phyloP scores from a whole-genome alignment of 1,140 invertebrate species.

The Ylistrum balloti region DNA sequence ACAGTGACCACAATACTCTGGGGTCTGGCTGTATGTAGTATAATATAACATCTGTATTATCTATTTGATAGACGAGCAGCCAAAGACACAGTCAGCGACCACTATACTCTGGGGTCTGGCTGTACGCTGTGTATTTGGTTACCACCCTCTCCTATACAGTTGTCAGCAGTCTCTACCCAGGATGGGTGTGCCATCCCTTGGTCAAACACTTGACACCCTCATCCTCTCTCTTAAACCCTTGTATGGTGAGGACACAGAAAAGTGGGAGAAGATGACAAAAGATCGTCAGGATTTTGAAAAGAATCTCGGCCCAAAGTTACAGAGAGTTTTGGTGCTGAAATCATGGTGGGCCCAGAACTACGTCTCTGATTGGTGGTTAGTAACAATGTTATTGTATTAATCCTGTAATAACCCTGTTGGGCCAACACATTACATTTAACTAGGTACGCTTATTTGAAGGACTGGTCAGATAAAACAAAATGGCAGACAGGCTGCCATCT shows the following conservation, averaged over 20 bases:
- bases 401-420: too few relatives aligned
- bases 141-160: slow-evolving; percentile 83
- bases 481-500: too few relatives aligned
- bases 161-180: slow-evolving; percentile 83
- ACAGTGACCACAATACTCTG: slow-evolving; percentile 81
- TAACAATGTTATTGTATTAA: too few relatives aligned
- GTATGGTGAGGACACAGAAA: slow-evolving; percentile 80
- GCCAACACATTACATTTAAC: too few relatives aligned
- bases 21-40: slow-evolving; percentile 81
- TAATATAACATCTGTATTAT: background rate
- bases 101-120: slow-evolving; percentile 82
- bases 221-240: slow-evolving; percentile 83
- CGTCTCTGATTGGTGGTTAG: slow-evolving; percentile 85
- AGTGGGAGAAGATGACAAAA: slow-evolving; percentile 79
- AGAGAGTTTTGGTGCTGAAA: slow-evolving; percentile 83
- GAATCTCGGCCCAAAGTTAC: slow-evolving; percentile 82
- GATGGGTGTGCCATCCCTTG: slow-evolving; percentile 83
- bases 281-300: slow-evolving; percentile 83
- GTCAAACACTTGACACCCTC: slow-evolving; percentile 81
- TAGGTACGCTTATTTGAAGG: too few relatives aligned
- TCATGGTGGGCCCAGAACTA: slow-evolving; percentile 85
- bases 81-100: slow-evolving; percentile 78
- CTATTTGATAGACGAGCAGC: slow-evolving; percentile 80
- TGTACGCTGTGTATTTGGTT: slow-evolving; percentile 83
- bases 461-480: too few relatives aligned